Evolutionary conservation across 2,888 invertebrate species (phyloP).

Genomic region (Heliconius ismenius): DNA sequence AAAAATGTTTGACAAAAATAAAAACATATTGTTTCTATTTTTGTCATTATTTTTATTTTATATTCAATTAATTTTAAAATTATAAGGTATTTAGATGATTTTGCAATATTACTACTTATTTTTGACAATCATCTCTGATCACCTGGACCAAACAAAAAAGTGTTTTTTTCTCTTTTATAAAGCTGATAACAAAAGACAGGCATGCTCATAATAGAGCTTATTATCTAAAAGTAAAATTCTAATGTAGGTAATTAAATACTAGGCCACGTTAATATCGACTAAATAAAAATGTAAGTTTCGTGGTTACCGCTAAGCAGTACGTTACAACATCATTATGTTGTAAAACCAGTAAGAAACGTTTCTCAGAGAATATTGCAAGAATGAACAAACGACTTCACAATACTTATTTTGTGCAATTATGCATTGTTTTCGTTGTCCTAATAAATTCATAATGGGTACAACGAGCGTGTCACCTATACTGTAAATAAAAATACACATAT

Average conservation of each 20-base stretch:
- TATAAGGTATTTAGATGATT: no score
- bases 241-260: neutral
- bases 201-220: neutral
- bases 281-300: conserved; percentile 17
- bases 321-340: conserved; percentile 43
- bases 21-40: neutral
- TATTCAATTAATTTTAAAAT: no score
- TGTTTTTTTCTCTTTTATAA: neutral
- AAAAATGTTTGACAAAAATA: neutral
- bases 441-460: neutral
- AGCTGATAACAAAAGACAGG: neutral
- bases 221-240: neutral
- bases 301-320: conserved; percentile 21
- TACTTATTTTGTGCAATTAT: conserved; percentile 32
- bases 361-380: conserved; percentile 49
- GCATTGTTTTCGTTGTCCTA: conserved; percentile 18
- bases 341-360: conserved; percentile 46
- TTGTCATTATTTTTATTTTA: neutral
- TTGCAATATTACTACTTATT: neutral
- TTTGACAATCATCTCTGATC: neutral
- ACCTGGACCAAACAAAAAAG: neutral
- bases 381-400: conserved; percentile 42
- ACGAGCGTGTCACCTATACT: neutral
- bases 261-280: conserved; percentile 5
- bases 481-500: conserved; percentile 7